These are phyloP conservation scores for Pelodiscus sinensis DNA, from an alignment of 2,113 vertebrate genomes.

Conservation along the genomic window DNA sequence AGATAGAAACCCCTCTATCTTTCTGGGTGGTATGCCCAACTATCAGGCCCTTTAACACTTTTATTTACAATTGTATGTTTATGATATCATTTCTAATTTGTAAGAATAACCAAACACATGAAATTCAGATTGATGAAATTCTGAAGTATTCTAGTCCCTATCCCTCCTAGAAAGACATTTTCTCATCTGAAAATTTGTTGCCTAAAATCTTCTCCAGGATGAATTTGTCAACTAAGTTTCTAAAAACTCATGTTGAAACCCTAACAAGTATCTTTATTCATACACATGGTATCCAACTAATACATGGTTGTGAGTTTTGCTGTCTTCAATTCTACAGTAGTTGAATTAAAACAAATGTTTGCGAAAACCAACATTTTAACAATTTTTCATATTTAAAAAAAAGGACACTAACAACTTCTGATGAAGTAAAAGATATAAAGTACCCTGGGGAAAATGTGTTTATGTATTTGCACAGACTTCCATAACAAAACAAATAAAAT, in stretches of 20 bases:
- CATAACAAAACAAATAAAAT: too few species aligned
- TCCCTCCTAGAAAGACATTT: neutral
- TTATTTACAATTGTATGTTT: neutral
- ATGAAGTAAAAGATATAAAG: neutral
- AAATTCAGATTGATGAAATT: neutral
- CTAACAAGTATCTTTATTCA: neutral
- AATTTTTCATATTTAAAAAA: too few species aligned
- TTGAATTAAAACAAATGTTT: neutral
- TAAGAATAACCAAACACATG: neutral
- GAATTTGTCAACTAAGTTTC: neutral
- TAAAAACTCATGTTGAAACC: neutral
- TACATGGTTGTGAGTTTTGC: neutral
- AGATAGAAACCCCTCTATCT: neutral
- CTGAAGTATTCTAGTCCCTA: neutral
- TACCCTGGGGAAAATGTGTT: neutral
- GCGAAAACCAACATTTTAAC: too few species aligned
- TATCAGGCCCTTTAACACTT: neutral
- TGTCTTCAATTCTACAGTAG: neutral
- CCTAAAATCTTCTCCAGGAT: neutral
- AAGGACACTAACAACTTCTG: neutral
- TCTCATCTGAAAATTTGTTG: neutral
- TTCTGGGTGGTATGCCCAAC: neutral
- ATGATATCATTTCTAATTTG: neutral
- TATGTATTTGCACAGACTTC: neutral
- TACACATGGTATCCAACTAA: neutral